Evolutionary conservation across 2,113 vertebrate species (phyloP).

Genomic region (Macquaria ambigua): DNA sequence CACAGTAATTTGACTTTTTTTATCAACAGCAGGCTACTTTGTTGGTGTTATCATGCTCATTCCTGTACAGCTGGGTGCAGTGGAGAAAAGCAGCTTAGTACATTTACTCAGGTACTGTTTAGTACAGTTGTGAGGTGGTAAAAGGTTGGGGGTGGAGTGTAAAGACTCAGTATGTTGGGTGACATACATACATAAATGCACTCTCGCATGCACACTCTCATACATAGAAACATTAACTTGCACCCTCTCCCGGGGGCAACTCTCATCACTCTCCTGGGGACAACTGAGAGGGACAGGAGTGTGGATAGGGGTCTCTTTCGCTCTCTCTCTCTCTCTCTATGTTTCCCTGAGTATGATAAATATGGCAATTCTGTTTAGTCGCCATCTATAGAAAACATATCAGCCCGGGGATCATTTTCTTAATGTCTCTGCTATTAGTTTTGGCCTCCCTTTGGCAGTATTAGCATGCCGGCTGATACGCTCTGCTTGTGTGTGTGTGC

Average conservation of each 20-base stretch:
- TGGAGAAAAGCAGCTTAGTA: background rate
- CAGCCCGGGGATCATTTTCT: slow-evolving; percentile 83
- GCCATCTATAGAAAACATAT: slow-evolving; percentile 84
- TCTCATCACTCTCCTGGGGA: slow-evolving; percentile 79
- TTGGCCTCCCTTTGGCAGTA: slow-evolving; percentile 82
- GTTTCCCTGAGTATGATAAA: slow-evolving; percentile 83
- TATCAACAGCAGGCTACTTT: background rate
- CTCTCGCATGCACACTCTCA: slow-evolving; percentile 28
- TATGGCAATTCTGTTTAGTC: slow-evolving; percentile 84
- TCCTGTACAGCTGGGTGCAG: background rate
- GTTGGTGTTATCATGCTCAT: background rate
- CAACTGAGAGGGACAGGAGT: slow-evolving; percentile 71
- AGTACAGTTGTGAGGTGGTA: background rate
- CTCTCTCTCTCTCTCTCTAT: slow-evolving; percentile 46
- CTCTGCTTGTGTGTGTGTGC: slow-evolving; percentile 69
- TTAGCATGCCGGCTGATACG: slow-evolving; percentile 80
- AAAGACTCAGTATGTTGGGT: slow-evolving; percentile 3
- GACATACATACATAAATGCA: slow-evolving; percentile 19
- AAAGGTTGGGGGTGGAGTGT: background rate
- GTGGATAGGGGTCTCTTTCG: slow-evolving; percentile 25
- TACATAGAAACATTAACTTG: slow-evolving; percentile 43
- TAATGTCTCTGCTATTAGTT: slow-evolving; percentile 85
- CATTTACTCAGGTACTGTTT: background rate
- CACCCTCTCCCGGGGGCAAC: slow-evolving; percentile 63
- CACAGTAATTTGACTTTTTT: background rate